Base-by-base conservation (phyloP, 2,113 vertebrate species). In the Mormyrus iriodes region DNA sequence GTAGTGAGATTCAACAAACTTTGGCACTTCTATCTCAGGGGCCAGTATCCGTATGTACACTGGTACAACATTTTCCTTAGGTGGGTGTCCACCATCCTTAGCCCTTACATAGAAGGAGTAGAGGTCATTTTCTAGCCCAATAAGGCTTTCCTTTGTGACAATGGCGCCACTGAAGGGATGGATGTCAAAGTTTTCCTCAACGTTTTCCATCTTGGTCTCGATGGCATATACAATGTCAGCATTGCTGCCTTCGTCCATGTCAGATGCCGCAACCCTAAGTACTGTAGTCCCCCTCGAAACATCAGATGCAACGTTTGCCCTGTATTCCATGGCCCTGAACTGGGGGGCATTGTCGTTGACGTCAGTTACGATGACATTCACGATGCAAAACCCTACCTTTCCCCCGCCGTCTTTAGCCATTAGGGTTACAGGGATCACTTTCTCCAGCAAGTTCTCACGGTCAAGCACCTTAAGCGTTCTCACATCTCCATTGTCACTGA, bases 301-400 rank as follows among this genome's bases (percentile, higher is more conserved):
- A 69, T 94, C 94, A 15, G 98, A 97, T 2, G 96, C 95, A 3
- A 98, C 95, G 84, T 96, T 97, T 31, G 97, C 96, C 94, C 96
- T 97, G 89, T 99, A 99, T 31, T 96, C 97, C 1, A 94, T 93
- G 86, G 97, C 97, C 91, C 97, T 96, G 92, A 99, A 99, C 12
- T 98, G 97, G 9, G 98, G 98, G 6, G 95, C 94, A 3, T 99
- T 99, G 90, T 99, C 98, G 89, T 99, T 99, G 93, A 97, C 95
- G 89, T 99, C 98, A 8, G 98, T 99, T 79, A 99, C 96, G 92
- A 99, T 99, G 35, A 99, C 97, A 90, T 97, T 99, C 90, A 99
- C 91, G 1, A 95, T 96, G 92, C 97, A 98, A 92, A 99, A 99
- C 48, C 97, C 98, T 24, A 98, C 97, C 94, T 97, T 99, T 49